Percentiles rank a stretch among this genome's conserved stretches.
phyloP scores from a whole-genome alignment of 37 sponge, comb jelly and placozoan genomes.

The Trichoplax adhaerens region DNA sequence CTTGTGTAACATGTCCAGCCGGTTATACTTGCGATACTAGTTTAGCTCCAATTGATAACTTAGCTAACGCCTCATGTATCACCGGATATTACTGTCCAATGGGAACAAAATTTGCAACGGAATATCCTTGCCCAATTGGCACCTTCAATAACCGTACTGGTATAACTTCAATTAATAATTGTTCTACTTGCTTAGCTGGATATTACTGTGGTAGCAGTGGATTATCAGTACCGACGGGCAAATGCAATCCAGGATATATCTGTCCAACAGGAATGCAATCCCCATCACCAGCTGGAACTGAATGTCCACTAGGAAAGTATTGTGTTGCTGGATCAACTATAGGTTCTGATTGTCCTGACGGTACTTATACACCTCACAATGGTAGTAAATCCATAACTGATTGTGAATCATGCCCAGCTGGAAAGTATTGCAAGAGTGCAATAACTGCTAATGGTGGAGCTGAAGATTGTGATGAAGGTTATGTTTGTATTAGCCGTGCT shows the following conservation, averaged over 20 bases:
- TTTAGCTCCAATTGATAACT: not conserved
- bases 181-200: not conserved
- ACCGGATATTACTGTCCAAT: constrained; percentile 14
- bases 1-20: constrained; percentile 17
- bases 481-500: constrained; percentile 1
- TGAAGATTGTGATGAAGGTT: constrained; percentile 15
- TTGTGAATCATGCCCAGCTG: constrained; percentile 15
- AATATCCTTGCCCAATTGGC: constrained; percentile 12
- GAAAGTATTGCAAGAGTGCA: constrained; percentile 8
- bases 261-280: constrained; percentile 11
- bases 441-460: constrained; percentile 4
- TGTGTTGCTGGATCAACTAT: constrained; percentile 6
- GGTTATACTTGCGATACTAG: constrained; percentile 7
- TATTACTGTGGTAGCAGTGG: not conserved
- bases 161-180: not conserved
- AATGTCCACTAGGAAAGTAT: constrained; percentile 16
- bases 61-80: not conserved
- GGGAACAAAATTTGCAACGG: constrained; percentile 10
- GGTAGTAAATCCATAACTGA: not conserved
- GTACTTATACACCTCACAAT: constrained; percentile 8
- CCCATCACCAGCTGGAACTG: not conserved
- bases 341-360: constrained; percentile 10
- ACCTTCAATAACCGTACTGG: constrained; percentile 16
- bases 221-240: not conserved
- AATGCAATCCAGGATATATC: constrained; percentile 12